Evolutionary conservation across 2,113 vertebrate species (phyloP).

Genomic region (Acrocephalus arundinaceus): DNA sequence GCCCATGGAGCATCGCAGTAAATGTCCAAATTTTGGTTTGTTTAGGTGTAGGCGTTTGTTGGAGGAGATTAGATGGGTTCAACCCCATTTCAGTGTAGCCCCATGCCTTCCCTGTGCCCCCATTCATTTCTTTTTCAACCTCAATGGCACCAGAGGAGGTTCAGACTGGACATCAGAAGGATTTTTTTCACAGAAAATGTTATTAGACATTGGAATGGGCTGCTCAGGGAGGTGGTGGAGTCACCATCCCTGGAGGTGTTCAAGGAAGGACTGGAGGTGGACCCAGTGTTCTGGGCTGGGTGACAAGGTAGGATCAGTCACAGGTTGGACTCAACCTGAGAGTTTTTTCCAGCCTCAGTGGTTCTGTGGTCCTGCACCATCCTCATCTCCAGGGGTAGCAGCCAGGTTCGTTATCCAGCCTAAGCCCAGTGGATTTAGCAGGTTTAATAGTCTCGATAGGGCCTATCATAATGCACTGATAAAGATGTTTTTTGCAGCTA

Average conservation of each 20-base stretch:
- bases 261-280: neutral
- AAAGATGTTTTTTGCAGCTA: neutral
- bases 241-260: neutral
- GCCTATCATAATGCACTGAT: neutral
- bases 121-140: neutral
- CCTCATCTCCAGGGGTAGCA: neutral
- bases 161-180: neutral
- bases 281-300: neutral
- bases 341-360: neutral
- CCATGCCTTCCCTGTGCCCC: fast-evolving
- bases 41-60: fast-evolving
- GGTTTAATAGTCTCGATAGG: neutral
- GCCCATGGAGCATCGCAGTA: fast-evolving
- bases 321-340: fast-evolving
- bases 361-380: neutral
- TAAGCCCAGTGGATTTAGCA: neutral
- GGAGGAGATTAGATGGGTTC: neutral
- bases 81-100: fast-evolving
- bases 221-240: neutral
- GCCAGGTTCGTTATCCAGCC: fast-evolving
- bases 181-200: neutral
- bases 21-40: neutral
- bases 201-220: neutral
- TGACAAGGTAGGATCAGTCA: neutral
- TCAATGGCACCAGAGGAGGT: fast-evolving